Base-by-base conservation (phyloP, 2,113 vertebrate species). In the Hippocampus barbouri region DNA sequence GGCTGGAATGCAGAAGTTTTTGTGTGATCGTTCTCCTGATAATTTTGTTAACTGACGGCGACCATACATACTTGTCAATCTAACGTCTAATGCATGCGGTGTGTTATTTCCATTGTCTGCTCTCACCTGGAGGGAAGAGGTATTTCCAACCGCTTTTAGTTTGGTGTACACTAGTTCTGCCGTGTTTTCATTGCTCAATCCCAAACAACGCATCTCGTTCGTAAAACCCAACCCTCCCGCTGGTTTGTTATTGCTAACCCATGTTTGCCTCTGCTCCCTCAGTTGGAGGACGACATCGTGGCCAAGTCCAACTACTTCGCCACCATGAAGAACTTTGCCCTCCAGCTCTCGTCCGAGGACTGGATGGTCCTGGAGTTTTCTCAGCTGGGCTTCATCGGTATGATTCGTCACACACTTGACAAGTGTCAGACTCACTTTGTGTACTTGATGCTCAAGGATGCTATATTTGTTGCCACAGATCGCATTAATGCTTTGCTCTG, bases 281-380 rank as follows among this genome's bases (percentile, higher is more conserved):
- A 99, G 97, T 93, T 99, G 89, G 97, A 99, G 92, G 97, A 99
- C 78, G 97, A 99, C 89, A 99, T 99, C 69, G 95, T 99, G 89
- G 97, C 96, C 87, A 99, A 99, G 83, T 95, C 96, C 79, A 98
- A 98, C 94, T 99, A 98, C 89, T 99, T 99, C 91, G 96, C 95
- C 89, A 99, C 95, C 21, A 99, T 99, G 94, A 99, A 98, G 90
- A 99, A 99, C 89, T 99, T 99, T 91, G 97, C 97, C 21, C 93
- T 98, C 89, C 97, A 99, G 88, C 94, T 99, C 0, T 94, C 97
- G 40, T 96, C 96, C 53, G 97, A 99, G 87, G 97, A 99, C 87
- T 99, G 97, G 97, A 98, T 99, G 97, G 97, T 99, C 90, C 92
- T 99, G 72, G 97, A 99, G 89, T 99, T 99, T 91, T 99, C 97